Evolutionary conservation across 92 coral and sea anemone genomes (phyloP), one percentile per base, ranked within the genome.

Genomic region (Zoanthus sociatus): DNA sequence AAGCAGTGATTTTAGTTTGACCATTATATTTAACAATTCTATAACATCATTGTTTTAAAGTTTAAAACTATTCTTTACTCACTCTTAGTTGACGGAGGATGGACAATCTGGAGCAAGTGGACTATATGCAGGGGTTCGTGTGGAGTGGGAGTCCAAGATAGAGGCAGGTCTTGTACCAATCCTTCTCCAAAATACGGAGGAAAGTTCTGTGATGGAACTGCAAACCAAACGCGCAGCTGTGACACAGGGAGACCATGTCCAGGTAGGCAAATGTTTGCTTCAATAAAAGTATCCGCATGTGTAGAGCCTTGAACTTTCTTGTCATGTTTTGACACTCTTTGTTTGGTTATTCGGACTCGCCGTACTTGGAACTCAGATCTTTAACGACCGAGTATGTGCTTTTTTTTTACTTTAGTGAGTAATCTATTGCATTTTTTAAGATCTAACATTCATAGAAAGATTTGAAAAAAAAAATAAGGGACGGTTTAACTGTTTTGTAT

Each of bases 81-180:
- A 6, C 46, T 17, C 16, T 5, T 30, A 58, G 66, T 56, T 56
- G 64, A 56, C 64, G 74, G 74, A 69, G 74, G 74, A 10, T 69
- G 74, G 74, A 69, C 74, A 33, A 10, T 69, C 26, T 69, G 74
- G 74, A 26, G 74, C 26, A 7, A 14, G 15, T 69, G 74, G 74
- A 21, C 74, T 7, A 2, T 11, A 21, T 69, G 74, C 74, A 30
- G 11, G 21, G 74, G 74, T 33, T 42, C 30, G 26, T 69, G 74
- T 69, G 74, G 74, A 21, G 42, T 20, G 74, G 74, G 74, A 21
- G 8, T 21, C 42, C 74, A 69, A 14, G 74, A 69, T 69, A 69
- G 74, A 21, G 42, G 7, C 33, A 69, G 74, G 45, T 69, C 74
- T 18, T 69, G 74, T 17, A 56, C 17, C 64, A 69, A 26, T 26